Base-by-base conservation (phyloP, 1,140 invertebrate genomes). In the Pseudomyrmex gracilis region DNA sequence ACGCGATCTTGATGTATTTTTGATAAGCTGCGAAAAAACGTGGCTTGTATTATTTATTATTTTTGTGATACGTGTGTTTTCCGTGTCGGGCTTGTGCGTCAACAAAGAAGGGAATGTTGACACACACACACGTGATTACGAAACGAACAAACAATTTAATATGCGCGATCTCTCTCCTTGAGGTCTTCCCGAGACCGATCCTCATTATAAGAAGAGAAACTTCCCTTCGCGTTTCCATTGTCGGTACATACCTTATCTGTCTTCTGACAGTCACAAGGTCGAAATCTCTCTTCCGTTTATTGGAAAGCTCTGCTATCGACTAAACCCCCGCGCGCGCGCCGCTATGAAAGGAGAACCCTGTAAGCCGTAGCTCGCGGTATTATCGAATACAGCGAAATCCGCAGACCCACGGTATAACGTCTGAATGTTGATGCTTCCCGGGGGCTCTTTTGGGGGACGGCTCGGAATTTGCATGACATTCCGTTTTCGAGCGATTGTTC, bases 141-240 rank as follows among this genome's bases (percentile, higher is more conserved):
- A 83, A 86, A 82, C 87, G 88, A 90, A 91, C 90, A 90, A 90
- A 91, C 90, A 90, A 92, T 92, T 91, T 91, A 91, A 92, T 92
- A 92, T 92, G 90, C 90, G 89, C 90, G 53, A 70, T 60, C 58
- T 57, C 80, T 45, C 58, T 57, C 80, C 24, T 12, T 49, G 82
- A 73, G 73, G 66, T 5, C 34, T 34, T 34, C 43, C 22, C 45
- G 53, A 12, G 68, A 22, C 49, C 34, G 70, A 60, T 87, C 86
- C 87, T 85, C 51, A 68, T 71, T 7, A 34, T 34, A 34, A 2
- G 34, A 34, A 34, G 34, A 82, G 76, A 76, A 85, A 70, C 71
- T 85, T 74, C 82, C 66, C 83, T 17, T 53, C 76, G 85, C 34
- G 34, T 34, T 34, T 34, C 34, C 34, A 34, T 34, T 34, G 34